A percentile compares a stretch with the other conserved stretches of the same genome.
Conservation (phyloP, 2,113 vertebrate genomes). For the Brevimyrus niger region DNA sequence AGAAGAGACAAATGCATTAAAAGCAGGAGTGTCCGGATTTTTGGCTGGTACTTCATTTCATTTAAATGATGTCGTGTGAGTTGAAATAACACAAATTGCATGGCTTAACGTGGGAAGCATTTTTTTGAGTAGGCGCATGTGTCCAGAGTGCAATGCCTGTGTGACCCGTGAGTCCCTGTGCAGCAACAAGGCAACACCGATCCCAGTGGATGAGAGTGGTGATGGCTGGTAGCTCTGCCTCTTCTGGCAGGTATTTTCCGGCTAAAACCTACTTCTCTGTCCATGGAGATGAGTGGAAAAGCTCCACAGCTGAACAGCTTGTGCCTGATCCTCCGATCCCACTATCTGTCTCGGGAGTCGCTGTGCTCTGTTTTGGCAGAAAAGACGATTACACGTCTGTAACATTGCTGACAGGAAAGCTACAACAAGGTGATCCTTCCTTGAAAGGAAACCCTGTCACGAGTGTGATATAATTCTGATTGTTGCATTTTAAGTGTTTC, state of each 20-base stretch:
- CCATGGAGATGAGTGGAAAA: conserved; percentile 33
- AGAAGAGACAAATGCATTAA: not conserved
- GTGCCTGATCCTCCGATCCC: conserved; percentile 51
- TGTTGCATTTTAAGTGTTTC: not conserved
- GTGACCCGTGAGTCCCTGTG: not conserved
- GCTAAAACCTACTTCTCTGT: conserved; percentile 42
- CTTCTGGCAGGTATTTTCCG: not conserved
- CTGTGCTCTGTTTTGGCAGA: conserved; percentile 43
- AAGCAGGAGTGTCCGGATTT: not conserved
- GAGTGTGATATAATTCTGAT: not conserved
- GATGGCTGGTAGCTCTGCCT: not conserved
- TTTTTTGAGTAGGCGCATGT: not conserved
- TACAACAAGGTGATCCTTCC: not conserved
- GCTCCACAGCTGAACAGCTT: conserved; percentile 39
- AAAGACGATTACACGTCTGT: not conserved
- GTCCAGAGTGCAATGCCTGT: not conserved
- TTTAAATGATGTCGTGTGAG: not conserved
- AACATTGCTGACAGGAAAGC: not conserved
- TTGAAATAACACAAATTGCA: not conserved
- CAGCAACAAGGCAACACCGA: not conserved
- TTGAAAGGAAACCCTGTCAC: not conserved
- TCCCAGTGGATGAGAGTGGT: not conserved
- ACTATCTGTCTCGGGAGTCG: conserved; percentile 53
- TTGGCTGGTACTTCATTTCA: not conserved
- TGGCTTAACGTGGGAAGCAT: not conserved